phyloP scores from a whole-genome alignment of 1,140 invertebrate genomes.

The Neodiprion fabricii region DNA sequence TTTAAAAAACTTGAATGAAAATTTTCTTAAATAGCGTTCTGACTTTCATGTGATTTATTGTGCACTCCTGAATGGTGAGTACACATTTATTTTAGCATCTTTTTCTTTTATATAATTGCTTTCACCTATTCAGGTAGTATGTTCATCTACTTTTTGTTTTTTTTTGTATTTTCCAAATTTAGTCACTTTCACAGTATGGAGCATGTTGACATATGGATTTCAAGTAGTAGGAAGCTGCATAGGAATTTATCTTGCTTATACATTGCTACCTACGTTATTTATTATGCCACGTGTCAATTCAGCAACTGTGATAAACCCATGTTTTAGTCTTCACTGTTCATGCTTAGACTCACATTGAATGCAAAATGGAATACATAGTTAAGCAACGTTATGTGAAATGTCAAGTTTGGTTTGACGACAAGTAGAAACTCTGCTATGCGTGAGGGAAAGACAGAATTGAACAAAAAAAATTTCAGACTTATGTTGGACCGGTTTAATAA shows the following conservation, averaged over 20 bases:
- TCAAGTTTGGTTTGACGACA: too few species aligned
- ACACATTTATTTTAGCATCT: neutral
- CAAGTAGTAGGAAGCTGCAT: neutral
- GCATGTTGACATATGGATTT: neutral
- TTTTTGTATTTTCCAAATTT: neutral
- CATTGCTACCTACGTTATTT: neutral
- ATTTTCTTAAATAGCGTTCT: neutral
- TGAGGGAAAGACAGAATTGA: too few species aligned
- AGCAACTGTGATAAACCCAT: neutral
- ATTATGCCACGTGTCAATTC: neutral
- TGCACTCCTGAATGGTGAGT: conserved; percentile 12
- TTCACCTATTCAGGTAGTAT: neutral
- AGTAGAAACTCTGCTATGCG: too few species aligned
- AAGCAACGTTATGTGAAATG: too few species aligned
- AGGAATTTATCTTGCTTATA: neutral
- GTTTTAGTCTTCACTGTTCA: neutral
- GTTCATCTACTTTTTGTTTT: neutral
- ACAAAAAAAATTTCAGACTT: too few species aligned
- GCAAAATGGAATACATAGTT: too few species aligned
- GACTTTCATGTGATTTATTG: conserved; percentile 8
- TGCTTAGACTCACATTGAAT: too few species aligned
- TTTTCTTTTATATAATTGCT: neutral
- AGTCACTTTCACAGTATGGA: neutral
- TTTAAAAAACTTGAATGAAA: neutral
- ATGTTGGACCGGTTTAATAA: too few species aligned